Conservation (phyloP, 2,888 invertebrate species). For the Hyalella azteca region DNA sequence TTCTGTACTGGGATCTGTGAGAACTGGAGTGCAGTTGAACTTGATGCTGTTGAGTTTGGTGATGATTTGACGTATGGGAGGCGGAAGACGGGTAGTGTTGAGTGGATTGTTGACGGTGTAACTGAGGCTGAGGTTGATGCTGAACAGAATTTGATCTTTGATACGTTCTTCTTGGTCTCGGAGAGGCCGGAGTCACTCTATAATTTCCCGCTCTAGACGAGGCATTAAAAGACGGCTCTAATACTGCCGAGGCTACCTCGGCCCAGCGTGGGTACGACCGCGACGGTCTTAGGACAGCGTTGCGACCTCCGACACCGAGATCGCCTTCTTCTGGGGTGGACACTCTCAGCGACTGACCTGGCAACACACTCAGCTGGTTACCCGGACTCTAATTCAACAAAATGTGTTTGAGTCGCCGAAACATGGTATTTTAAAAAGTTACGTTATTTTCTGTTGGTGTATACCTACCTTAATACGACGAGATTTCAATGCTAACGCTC, state of each 20-base stretch:
- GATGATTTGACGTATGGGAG: background rate
- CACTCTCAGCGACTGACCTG: conserved; percentile 39
- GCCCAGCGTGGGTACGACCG: conserved; percentile 32
- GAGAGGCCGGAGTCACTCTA: conserved; percentile 20
- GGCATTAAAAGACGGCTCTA: conserved; percentile 21
- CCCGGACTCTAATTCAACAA: background rate
- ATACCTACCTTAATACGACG: no score
- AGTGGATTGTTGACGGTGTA: conserved; percentile 20
- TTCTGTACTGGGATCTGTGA: conserved; percentile 20
- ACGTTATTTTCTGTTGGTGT: no score
- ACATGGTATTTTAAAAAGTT: no score
- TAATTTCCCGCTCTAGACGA: conserved; percentile 35
- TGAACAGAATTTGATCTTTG: conserved; percentile 29
- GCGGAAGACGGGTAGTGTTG: conserved; percentile 19
- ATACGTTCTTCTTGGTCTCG: conserved; percentile 35
- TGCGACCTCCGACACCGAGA: background rate
- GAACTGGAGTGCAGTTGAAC: conserved; percentile 26
- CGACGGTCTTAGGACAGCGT: conserved; percentile 33
- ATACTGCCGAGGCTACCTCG: conserved; percentile 30
- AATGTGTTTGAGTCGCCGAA: no score
- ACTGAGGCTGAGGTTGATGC: conserved; percentile 31
- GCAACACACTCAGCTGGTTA: conserved; percentile 4
- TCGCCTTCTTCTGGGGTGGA: conserved; percentile 22
- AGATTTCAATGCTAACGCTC: no score
- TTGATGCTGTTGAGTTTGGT: conserved; percentile 24